A percentile compares a stretch with the other conserved stretches of the same genome.
These are phyloP conservation scores for Carabus problematicus DNA, from an alignment of 2,888 invertebrate species.

Conservation along the genomic window DNA sequence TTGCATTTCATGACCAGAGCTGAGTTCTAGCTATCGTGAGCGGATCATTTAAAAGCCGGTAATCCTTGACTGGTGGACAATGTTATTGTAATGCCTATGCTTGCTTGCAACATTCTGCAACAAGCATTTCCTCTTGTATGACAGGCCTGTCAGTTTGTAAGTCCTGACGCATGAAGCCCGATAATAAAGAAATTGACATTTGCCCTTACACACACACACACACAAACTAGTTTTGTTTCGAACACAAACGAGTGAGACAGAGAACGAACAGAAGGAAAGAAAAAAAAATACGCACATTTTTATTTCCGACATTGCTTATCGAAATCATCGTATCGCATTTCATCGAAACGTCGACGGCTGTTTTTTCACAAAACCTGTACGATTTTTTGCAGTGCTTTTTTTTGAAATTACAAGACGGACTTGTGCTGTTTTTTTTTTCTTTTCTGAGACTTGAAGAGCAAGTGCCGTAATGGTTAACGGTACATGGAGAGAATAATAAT, in stretches of 20 bases:
- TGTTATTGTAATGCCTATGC: conserved; percentile 34
- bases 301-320: conserved; percentile 33
- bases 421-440: no score
- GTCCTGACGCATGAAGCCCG: conserved; percentile 27
- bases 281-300: neutral
- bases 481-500: no score
- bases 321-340: conserved; percentile 28
- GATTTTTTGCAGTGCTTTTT: neutral
- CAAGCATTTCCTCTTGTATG: conserved; percentile 26
- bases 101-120: no score
- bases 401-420: no score
- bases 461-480: no score
- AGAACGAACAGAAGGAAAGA: no score
- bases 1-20: neutral
- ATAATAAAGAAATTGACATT: conserved; percentile 41
- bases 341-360: conserved; percentile 24
- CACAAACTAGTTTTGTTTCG: conserved; percentile 24
- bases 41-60: conserved; percentile 35
- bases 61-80: conserved; percentile 33
- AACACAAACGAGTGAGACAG: neutral
- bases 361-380: conserved; percentile 11
- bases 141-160: conserved; percentile 30
- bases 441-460: no score
- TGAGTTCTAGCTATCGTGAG: conserved; percentile 12
- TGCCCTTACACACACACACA: conserved; percentile 18